Percentiles rank a stretch among this genome's conserved stretches.
These are phyloP conservation scores for Rhipidura dahli DNA, from an alignment of 2,113 vertebrate species.

Conservation along the genomic window DNA sequence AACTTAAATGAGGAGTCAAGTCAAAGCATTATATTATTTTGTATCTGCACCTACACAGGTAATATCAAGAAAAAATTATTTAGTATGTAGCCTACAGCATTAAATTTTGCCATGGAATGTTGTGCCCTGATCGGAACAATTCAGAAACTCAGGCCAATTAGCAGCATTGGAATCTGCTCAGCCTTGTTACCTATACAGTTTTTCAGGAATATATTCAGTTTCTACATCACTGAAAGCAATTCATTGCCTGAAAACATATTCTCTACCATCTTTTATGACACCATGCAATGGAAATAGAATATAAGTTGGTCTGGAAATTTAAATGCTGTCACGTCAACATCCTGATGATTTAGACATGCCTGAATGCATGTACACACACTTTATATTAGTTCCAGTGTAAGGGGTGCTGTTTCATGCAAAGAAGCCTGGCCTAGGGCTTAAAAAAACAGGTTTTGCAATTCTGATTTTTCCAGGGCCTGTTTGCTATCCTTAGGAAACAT, in stretches of 20 bases:
- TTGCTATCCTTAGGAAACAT: neutral
- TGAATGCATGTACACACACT: neutral
- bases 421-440: neutral
- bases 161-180: neutral
- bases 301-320: conserved; percentile 20
- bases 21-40: neutral
- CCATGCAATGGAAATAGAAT: neutral
- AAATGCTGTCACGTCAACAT: neutral
- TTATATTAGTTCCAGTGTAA: neutral
- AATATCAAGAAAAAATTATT: neutral
- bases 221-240: neutral
- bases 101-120: neutral
- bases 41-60: neutral
- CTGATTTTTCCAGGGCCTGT: conserved; percentile 8
- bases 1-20: neutral
- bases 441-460: neutral
- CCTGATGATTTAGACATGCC: neutral
- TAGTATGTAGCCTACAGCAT: neutral
- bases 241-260: neutral
- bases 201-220: neutral
- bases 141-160: neutral
- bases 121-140: neutral
- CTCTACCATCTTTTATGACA: neutral
- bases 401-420: neutral
- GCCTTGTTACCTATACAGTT: neutral